Percentiles rank a stretch among this genome's conserved stretches.
Evolutionary conservation across 2,113 vertebrate species (phyloP).

Genomic region (Caranx melampygus): DNA sequence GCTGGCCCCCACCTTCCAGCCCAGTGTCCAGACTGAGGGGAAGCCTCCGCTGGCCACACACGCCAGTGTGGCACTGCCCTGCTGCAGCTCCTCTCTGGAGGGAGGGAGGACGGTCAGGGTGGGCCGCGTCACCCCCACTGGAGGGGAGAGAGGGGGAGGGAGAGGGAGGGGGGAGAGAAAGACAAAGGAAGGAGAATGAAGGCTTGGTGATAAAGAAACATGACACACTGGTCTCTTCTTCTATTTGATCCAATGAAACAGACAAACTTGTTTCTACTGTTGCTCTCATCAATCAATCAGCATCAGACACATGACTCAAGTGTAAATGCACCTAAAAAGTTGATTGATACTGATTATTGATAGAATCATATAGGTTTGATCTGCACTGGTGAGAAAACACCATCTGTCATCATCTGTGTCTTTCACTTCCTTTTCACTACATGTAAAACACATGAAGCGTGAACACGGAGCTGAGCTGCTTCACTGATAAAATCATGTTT

Average conservation of each 20-base stretch:
- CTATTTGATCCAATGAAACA: neutral
- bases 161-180: neutral
- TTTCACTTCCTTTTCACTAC: constrained; percentile 56
- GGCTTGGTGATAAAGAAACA: neutral
- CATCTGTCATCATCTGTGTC: constrained; percentile 35
- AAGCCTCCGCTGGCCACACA: constrained; percentile 71
- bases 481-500: constrained; percentile 3
- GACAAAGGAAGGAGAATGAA: neutral
- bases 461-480: constrained; percentile 16
- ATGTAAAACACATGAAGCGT: constrained; percentile 17
- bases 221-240: neutral
- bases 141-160: constrained; percentile 26
- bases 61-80: constrained; percentile 66
- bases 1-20: constrained; percentile 61
- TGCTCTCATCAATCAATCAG: neutral
- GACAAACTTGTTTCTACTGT: constrained; percentile 1
- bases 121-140: constrained; percentile 58
- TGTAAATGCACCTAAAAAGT: neutral
- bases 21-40: constrained; percentile 64
- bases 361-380: neutral
- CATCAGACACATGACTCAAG: neutral
- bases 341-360: neutral
- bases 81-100: constrained; percentile 57
- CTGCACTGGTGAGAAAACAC: constrained; percentile 8
- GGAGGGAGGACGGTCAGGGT: constrained; percentile 70